Base-by-base conservation (phyloP, 2,888 invertebrate species). In the Syrista parreyssii region DNA sequence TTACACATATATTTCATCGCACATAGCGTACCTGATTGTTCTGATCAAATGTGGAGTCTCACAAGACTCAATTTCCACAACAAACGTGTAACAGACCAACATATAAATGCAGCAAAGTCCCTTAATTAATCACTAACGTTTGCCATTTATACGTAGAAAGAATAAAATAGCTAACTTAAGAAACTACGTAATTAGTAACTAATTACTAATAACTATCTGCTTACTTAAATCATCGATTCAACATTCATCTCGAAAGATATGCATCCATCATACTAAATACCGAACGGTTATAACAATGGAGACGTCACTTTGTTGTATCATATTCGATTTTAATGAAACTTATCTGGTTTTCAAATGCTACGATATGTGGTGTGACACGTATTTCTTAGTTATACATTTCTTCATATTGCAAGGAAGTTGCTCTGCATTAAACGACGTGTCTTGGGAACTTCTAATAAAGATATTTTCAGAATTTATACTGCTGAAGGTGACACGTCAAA, bases 161-260 rank as follows among this genome's bases (percentile, higher is more conserved):
- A 55, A 55, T n/a, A 40, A 40, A 12, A 15, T 23, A 33, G 32
- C 71, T 71, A 71, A 71, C 71, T 71, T 33, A 33, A 71, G 31
- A 33, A 71, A 72, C 81, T 82, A 80, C 73, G 40, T 75, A 75
- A 76, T 82, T 79, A 80, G 77, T 82, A 75, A 78, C 81, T 83
- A 82, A 80, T 68, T 35, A 77, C 80, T 86, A 82, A 84, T 85
- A 87, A 84, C 83, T 85, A 85, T 85, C 80, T 82, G 79, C 79
- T 79, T 80, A 79, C 80, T 81, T 82, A 83, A 82, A 81, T 83
- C 84, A 83, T 83, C 82, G 76, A 75, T 81, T 82, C 77, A 83
- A 84, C 75, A 80, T 78, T 82, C 81, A 82, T 81, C 69, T 80
- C 71, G 78, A 84, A 85, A 84, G 88, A 88, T 88, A 88, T 88